Percentiles rank a stretch among this genome's conserved stretches.
These are phyloP conservation scores for Nebria ingens DNA, from an alignment of 1,140 invertebrate genomes.

Conservation along the genomic window DNA sequence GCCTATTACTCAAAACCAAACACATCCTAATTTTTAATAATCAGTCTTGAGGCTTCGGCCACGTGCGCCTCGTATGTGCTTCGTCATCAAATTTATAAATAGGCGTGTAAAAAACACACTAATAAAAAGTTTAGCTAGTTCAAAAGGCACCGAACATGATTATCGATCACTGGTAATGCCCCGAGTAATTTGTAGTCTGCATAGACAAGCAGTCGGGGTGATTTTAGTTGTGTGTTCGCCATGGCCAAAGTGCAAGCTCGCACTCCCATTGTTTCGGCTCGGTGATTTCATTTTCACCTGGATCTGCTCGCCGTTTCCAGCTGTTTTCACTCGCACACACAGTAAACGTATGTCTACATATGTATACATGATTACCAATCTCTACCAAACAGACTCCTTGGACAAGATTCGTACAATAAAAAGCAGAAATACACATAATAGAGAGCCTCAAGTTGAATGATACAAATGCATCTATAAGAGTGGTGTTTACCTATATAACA, in stretches of 20 bases:
- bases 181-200: neutral
- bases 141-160: neutral
- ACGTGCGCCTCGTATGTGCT: neutral
- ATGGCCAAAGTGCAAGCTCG: neutral
- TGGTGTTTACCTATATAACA: too few species aligned
- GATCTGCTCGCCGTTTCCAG: slow-evolving; percentile 1
- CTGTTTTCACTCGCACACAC: neutral
- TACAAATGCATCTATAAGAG: too few species aligned
- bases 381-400: too few species aligned
- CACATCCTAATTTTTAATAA: neutral
- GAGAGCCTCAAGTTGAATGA: too few species aligned
- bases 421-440: too few species aligned
- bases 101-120: neutral
- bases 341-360: too few species aligned
- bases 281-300: slow-evolving; percentile 19
- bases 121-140: too few species aligned
- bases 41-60: neutral
- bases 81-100: neutral
- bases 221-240: neutral
- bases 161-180: neutral
- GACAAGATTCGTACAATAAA: too few species aligned
- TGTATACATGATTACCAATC: too few species aligned
- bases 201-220: neutral
- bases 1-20: neutral
- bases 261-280: slow-evolving; percentile 17